A percentile compares a stretch with the other conserved stretches of the same genome.
These are phyloP conservation scores for Nemurella pictetii DNA, from an alignment of 2,888 invertebrate genomes.

Conservation along the genomic window DNA sequence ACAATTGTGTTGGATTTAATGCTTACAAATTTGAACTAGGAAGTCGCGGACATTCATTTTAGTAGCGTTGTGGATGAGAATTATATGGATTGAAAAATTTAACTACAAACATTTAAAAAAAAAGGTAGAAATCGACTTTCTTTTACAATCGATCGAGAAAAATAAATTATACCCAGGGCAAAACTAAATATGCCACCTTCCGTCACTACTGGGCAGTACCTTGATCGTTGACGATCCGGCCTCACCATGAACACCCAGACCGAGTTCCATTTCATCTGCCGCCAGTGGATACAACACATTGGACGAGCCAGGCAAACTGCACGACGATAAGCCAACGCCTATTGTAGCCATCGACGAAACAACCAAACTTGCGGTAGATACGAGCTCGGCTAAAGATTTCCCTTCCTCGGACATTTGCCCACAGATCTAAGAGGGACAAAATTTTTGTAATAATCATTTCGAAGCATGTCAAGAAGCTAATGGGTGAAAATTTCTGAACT, in stretches of 20 bases:
- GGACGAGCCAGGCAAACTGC: slow-evolving; percentile 64
- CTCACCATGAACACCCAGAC: slow-evolving; percentile 61
- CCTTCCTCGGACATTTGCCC: slow-evolving; percentile 63
- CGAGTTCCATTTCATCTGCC: slow-evolving; percentile 57
- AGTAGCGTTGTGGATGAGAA: no score
- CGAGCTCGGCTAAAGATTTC: slow-evolving; percentile 60
- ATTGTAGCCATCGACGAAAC: slow-evolving; percentile 66
- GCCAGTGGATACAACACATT: slow-evolving; percentile 51
- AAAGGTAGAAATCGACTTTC: no score
- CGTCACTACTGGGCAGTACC: no score
- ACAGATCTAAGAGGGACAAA: neutral
- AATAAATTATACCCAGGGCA: no score
- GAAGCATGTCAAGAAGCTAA: neutral
- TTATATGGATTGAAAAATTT: no score
- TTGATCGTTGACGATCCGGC: slow-evolving; percentile 54
- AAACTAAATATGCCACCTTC: no score
- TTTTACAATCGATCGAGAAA: no score
- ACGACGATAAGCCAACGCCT: slow-evolving; percentile 68
- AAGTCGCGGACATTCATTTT: no score
- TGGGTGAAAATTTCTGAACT: neutral
- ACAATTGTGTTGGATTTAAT: no score
- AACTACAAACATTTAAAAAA: no score
- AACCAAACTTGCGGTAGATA: slow-evolving; percentile 50
- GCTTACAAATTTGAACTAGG: no score
- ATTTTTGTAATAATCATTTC: neutral